Conservation (phyloP, 1,140 invertebrate species). For the Solenopsis invicta region DNA sequence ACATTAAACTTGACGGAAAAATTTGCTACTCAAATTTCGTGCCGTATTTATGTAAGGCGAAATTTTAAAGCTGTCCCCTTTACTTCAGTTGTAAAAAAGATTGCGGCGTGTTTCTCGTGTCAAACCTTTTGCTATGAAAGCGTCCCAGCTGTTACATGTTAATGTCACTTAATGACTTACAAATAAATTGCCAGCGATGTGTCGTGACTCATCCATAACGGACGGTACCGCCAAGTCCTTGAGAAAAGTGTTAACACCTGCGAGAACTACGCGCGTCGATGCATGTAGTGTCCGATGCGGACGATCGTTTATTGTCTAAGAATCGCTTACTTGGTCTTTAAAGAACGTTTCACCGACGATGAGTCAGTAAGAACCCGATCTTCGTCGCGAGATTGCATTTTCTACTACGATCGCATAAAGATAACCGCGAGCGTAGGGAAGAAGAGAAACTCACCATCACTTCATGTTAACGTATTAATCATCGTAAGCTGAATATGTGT, state of each 20-base stretch:
- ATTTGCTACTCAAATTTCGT: background rate
- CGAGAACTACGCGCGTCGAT: conserved; percentile 29
- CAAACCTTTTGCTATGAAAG: background rate
- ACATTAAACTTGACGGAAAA: background rate
- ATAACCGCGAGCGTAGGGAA: conserved; percentile 58
- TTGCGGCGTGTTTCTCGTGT: background rate
- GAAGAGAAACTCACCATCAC: conserved; percentile 62
- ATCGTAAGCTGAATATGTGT: conserved; percentile 19
- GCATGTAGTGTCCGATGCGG: conserved; percentile 12
- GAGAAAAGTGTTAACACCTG: conserved; percentile 60
- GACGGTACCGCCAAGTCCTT: conserved; percentile 36
- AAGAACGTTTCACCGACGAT: conserved; percentile 57
- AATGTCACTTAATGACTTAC: conserved; percentile 52
- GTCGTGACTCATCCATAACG: conserved; percentile 51
- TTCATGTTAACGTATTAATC: conserved; percentile 63
- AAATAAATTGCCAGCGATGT: conserved; percentile 43
- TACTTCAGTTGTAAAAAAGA: background rate
- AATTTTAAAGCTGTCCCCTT: conserved; percentile 7
- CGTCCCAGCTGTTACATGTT: conserved; percentile 52
- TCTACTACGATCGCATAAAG: conserved; percentile 45
- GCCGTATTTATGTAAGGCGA: background rate
- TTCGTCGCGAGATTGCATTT: conserved; percentile 53
- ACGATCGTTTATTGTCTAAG: conserved; percentile 38
- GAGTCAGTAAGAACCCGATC: conserved; percentile 56
- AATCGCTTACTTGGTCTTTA: conserved; percentile 48